Evolutionary conservation across 2,797 vertebrate genomes (phyloP).

Genomic region (Arctocebus calabarensis): DNA sequence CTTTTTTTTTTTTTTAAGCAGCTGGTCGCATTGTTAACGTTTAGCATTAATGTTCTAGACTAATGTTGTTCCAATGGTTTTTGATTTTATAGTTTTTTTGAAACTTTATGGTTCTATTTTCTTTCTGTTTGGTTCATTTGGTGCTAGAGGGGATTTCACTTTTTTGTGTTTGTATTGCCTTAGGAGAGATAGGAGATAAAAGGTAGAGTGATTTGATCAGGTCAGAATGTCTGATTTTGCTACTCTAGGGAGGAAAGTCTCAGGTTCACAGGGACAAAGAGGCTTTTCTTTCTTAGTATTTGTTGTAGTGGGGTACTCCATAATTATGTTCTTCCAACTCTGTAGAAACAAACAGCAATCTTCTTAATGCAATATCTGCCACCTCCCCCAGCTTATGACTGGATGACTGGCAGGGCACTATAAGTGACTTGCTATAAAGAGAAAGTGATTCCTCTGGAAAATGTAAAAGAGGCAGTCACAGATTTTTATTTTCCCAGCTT

Average conservation of each 20-base stretch:
- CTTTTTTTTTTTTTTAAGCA: background rate
- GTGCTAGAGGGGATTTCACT: background rate
- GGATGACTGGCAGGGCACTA: background rate
- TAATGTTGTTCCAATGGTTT: background rate
- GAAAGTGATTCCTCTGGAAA: background rate
- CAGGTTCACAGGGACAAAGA: background rate
- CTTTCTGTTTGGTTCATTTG: background rate
- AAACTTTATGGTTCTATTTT: background rate
- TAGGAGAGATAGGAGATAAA: background rate
- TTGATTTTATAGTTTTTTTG: background rate
- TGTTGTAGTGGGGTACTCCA: background rate
- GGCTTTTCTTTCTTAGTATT: background rate
- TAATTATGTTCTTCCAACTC: background rate
- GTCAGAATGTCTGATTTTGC: background rate
- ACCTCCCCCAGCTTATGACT: background rate
- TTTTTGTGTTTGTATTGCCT: background rate
- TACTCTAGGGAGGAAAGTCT: background rate
- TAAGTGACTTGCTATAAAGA: background rate
- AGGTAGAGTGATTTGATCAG: background rate
- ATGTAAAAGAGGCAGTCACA: background rate
- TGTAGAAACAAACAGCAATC: background rate
- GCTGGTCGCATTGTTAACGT: background rate
- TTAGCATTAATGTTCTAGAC: background rate
- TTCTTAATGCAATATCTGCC: no score
- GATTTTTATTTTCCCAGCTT: background rate